A percentile compares a stretch with the other conserved stretches of the same genome.
Evolutionary conservation across 2,113 vertebrate genomes (phyloP).

Genomic region (Passer domesticus): DNA sequence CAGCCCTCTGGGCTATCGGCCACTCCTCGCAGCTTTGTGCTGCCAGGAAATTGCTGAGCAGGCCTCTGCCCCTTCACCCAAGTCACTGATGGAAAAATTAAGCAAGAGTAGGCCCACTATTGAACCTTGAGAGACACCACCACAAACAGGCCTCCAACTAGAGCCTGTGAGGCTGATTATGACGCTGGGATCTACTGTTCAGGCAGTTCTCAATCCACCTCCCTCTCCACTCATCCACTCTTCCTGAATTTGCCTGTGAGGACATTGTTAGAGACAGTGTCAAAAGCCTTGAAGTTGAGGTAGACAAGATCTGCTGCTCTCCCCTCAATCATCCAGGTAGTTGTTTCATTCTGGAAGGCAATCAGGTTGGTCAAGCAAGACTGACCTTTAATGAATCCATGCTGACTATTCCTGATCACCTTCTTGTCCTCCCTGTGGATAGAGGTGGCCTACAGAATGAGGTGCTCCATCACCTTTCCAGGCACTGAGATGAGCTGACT

Average conservation of each 20-base stretch:
- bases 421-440: too few species aligned
- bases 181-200: background rate
- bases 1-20: background rate
- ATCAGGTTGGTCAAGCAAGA: too few species aligned
- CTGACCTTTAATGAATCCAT: too few species aligned
- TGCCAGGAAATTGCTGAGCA: background rate
- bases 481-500: too few species aligned
- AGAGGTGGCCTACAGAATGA: too few species aligned
- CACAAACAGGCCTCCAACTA: rapidly evolving
- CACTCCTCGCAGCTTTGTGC: background rate
- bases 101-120: background rate
- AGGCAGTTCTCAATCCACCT: background rate
- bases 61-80: background rate
- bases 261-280: background rate
- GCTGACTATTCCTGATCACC: too few species aligned
- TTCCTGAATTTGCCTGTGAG: background rate
- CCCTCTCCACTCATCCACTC: background rate
- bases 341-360: too few species aligned
- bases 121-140: background rate
- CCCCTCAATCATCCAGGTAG: too few species aligned
- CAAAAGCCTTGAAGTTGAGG: too few species aligned
- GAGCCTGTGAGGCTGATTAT: too few species aligned
- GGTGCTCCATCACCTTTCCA: too few species aligned
- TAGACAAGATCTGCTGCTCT: too few species aligned
- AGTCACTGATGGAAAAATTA: background rate